Evolutionary conservation across 2,113 vertebrate species (phyloP).

Genomic region (Ciconia boyciana): DNA sequence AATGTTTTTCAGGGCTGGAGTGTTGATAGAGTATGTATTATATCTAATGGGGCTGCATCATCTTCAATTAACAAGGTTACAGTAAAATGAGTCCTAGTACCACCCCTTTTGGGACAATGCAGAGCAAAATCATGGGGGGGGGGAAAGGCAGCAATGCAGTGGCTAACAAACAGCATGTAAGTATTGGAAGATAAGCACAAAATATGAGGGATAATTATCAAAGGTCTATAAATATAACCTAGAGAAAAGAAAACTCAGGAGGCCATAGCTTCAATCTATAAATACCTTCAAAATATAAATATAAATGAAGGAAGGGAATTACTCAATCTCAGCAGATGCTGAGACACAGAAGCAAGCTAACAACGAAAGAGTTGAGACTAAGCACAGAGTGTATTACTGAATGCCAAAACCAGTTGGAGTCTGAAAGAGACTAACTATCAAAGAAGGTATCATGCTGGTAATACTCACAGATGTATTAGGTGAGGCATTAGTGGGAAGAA

Average conservation of each 20-base stretch:
- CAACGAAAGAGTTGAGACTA: not conserved
- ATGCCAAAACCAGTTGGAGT: not conserved
- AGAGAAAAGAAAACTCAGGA: not conserved
- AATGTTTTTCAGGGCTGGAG: not conserved
- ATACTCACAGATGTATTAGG: not conserved
- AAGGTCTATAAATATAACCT: not conserved
- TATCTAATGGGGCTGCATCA: not conserved
- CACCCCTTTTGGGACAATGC: not conserved
- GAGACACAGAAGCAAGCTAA: not conserved
- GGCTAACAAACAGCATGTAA: not conserved
- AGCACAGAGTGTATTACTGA: not conserved
- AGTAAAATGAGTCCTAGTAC: not conserved
- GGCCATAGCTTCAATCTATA: not conserved
- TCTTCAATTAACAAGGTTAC: not conserved
- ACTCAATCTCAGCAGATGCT: not conserved
- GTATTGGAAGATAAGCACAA: not conserved
- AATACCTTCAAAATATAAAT: constrained; percentile 26
- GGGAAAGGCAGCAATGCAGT: not conserved
- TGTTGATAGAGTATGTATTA: not conserved
- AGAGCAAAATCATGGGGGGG: not conserved
- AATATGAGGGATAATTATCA: not conserved
- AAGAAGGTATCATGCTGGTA: not conserved
- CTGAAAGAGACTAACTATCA: not conserved
- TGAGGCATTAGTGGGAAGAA: not conserved
- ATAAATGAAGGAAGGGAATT: constrained; percentile 28